phyloP scores from a whole-genome alignment of 2,797 vertebrate genomes.

The Glossophaga mutica region DNA sequence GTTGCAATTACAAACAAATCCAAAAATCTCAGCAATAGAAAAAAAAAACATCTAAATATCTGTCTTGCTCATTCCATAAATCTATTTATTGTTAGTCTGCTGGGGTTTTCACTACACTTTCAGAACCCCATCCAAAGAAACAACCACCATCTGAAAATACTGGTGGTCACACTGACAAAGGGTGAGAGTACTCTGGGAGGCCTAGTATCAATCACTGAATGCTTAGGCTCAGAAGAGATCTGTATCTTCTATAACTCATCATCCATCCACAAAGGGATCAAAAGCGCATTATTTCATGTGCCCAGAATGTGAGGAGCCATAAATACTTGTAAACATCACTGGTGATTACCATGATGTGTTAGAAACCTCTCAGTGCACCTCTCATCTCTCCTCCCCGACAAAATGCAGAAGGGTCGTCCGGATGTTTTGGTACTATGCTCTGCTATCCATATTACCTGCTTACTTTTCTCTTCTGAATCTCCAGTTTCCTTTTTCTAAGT shows the following conservation, averaged over 20 bases:
- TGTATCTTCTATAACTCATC: neutral
- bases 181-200: neutral
- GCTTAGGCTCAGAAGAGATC: neutral
- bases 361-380: neutral
- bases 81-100: neutral
- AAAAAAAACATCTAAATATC: neutral
- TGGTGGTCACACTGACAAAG: neutral
- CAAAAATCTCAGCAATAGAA: neutral
- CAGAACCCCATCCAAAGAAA: neutral
- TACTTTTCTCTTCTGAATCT: neutral
- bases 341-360: neutral
- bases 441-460: neutral
- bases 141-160: neutral
- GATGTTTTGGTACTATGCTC: neutral
- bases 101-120: neutral
- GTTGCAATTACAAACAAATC: neutral
- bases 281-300: neutral
- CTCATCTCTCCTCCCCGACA: neutral
- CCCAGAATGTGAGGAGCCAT: neutral
- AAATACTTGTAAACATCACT: neutral
- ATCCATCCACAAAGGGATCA: neutral
- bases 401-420: neutral
- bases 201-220: neutral
- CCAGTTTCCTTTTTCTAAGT: neutral
- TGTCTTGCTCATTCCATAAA: neutral